Base-by-base conservation (phyloP, 2,113 vertebrate species). In the Nothocercus nigrocapillus region DNA sequence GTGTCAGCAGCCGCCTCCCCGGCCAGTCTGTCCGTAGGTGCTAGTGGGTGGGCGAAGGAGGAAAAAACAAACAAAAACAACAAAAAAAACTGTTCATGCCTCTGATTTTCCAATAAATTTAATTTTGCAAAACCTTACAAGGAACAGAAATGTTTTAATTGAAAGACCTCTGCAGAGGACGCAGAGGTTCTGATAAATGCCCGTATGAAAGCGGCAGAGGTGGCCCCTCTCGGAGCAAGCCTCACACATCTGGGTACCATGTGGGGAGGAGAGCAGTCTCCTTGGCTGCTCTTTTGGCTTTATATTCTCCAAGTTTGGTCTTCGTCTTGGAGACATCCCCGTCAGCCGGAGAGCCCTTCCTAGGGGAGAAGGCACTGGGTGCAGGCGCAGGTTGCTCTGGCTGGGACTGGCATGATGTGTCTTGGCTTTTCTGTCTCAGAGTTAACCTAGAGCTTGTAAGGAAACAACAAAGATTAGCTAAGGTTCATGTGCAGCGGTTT, bases 91-190 rank as follows among this genome's bases (percentile, higher is more conserved):
- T 30, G 40, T 73, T 54, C 30, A 34, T 34, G 51, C 12, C 16
- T 82, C 66, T 74, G 6, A 8, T 30, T 90, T 75, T 45, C 36
- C 77, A 81, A 13, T 62, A 63, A 94, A 81, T 28, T 27, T 62
- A 79, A 17, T 70, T 63, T 74, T 85, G 83, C 51, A 44, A 38
- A 82, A 83, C 56, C 0, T 0, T 76, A 12, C 18, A 61, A 68
- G 44, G 44, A 89, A 16, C 40, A 89, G 56, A 84, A 96, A 44
- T 70, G 5, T 14, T 75, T 93, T 90, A 67, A 76, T 91, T 85
- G 67, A 94, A 93, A 82, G 32, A 34, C 10, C 2, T 13, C 14
- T 76, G 84, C 73, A 69, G 78, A 89, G 70, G 78, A 89, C 82
- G 68, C 10, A 27, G 30, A 58, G 45, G n/a, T 21, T 79, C 30